These are phyloP conservation scores for Platyscapa corneri DNA, from an alignment of 1,140 invertebrate genomes.

Conservation along the genomic window DNA sequence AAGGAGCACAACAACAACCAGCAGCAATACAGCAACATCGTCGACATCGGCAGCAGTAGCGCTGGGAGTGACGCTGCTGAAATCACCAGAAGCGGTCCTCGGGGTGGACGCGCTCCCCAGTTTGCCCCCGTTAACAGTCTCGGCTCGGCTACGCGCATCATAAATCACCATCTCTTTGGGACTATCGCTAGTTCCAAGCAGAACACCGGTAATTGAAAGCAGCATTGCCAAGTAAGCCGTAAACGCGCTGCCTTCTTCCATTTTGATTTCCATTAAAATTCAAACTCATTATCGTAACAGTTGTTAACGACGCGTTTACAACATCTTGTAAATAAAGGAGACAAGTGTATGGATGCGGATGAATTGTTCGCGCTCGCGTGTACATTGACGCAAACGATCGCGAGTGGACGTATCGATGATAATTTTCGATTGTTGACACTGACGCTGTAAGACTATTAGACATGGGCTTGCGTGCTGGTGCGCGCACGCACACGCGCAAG, in stretches of 20 bases:
- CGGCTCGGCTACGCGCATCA: constrained; percentile 81
- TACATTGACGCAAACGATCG: neutral
- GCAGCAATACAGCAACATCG: constrained; percentile 22
- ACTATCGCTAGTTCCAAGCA: constrained; percentile 74
- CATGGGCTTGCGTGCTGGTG: no score
- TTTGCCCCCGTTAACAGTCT: constrained; percentile 80
- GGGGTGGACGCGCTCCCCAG: constrained; percentile 64
- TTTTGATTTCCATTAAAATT: neutral
- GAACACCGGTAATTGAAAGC: constrained; percentile 63
- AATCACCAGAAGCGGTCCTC: constrained; percentile 55
- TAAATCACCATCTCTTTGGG: constrained; percentile 85
- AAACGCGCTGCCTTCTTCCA: constrained; percentile 57
- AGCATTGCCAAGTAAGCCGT: constrained; percentile 62
- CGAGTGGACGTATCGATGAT: neutral
- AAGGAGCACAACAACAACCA: constrained; percentile 47
- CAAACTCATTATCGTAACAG: neutral
- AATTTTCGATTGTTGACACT: neutral
- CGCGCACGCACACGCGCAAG: no score
- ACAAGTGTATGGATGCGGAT: neutral
- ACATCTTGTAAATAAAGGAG: neutral
- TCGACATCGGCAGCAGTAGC: neutral
- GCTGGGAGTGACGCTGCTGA: neutral
- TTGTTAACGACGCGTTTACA: neutral
- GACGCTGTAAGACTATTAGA: neutral
- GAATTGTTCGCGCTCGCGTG: no score